Evolutionary conservation across 2,113 vertebrate species (phyloP).

Genomic region (Myrmecophaga tridactyla): DNA sequence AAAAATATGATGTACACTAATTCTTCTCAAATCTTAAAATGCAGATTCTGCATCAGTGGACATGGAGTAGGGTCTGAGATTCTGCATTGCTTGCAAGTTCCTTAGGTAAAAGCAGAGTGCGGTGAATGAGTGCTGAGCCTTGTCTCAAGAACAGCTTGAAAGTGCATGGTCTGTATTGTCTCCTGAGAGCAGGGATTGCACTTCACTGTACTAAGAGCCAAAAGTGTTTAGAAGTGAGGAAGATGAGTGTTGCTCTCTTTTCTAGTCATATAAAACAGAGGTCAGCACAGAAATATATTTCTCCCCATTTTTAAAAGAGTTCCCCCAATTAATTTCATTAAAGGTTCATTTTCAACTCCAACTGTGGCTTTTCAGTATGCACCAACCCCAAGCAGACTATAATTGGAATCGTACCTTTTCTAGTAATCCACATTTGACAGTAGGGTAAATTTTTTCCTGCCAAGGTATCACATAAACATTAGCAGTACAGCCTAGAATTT

Average conservation of each 20-base stretch:
- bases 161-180: accelerated
- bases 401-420: slow-evolving; percentile 63
- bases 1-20: background rate
- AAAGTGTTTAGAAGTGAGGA: background rate
- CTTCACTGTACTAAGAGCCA: background rate
- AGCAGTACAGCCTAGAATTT: slow-evolving; percentile 80
- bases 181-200: accelerated
- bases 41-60: background rate
- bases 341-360: background rate
- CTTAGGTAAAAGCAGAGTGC: background rate
- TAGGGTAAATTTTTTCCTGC: slow-evolving; percentile 74
- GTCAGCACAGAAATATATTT: background rate
- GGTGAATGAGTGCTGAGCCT: background rate
- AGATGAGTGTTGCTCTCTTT: background rate
- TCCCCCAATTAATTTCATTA: background rate
- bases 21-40: background rate
- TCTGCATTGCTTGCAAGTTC: background rate
- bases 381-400: background rate
- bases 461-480: slow-evolving; percentile 83
- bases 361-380: slow-evolving; percentile 10
- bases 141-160: background rate
- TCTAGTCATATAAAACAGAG: background rate
- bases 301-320: background rate
- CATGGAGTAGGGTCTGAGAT: background rate
- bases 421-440: slow-evolving; percentile 75